phyloP scores from a whole-genome alignment of 2,113 vertebrate species.

The Fulica atra region DNA sequence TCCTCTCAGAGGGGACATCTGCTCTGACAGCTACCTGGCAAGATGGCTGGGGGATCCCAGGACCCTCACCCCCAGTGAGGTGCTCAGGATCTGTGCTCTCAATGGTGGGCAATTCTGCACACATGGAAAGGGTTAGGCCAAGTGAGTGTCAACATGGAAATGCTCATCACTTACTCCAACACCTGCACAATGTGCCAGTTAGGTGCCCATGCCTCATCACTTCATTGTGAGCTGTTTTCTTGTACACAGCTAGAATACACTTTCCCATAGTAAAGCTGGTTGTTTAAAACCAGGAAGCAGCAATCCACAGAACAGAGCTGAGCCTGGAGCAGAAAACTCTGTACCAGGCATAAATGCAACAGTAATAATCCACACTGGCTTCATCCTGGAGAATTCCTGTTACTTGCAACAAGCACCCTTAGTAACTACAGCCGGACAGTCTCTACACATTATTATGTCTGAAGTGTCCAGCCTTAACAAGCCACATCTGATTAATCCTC shows the following conservation, averaged over 20 bases:
- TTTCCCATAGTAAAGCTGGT: neutral
- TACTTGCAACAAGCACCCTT: neutral
- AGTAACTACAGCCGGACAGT: neutral
- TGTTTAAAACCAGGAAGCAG: neutral
- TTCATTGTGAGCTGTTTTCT: neutral
- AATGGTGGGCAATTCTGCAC: neutral
- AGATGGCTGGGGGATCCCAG: neutral
- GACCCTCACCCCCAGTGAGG: neutral
- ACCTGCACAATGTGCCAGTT: neutral
- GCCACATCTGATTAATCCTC: neutral
- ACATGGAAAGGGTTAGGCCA: neutral
- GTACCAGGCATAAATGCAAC: neutral
- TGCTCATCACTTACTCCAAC: too few species aligned
- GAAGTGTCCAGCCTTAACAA: neutral
- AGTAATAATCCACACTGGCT: neutral
- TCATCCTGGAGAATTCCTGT: neutral
- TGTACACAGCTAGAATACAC: rapidly evolving
- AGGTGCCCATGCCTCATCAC: neutral
- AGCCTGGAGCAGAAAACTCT: neutral
- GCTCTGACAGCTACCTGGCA: neutral
- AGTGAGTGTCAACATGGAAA: neutral
- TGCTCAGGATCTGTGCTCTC: neutral
- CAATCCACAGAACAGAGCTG: neutral
- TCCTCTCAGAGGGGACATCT: neutral
- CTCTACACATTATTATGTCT: neutral